phyloP scores from a whole-genome alignment of 2,888 invertebrate species.

The Lissonota sp. region DNA sequence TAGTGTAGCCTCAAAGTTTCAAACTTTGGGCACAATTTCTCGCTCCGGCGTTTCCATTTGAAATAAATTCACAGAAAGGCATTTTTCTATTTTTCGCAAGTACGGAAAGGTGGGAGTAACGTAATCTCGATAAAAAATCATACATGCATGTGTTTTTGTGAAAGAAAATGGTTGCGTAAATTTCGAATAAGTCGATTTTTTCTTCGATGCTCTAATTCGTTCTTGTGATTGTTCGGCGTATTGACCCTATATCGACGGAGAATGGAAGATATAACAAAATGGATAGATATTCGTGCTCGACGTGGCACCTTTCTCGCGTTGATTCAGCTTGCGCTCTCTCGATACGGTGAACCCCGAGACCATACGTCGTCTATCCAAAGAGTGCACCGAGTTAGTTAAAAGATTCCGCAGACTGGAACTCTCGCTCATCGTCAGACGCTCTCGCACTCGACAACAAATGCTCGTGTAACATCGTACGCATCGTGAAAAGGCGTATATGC shows the following conservation, averaged over 20 bases:
- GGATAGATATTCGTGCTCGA: constrained; percentile 53
- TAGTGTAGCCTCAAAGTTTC: no score
- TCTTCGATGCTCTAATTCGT: no score
- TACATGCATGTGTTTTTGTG: no score
- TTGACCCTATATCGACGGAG: no score
- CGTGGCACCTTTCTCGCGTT: constrained; percentile 57
- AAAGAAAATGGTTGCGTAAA: no score
- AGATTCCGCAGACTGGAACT: constrained; percentile 62
- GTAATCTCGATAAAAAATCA: no score
- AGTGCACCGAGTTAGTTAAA: constrained; percentile 57
- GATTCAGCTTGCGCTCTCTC: constrained; percentile 42
- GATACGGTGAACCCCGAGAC: constrained; percentile 26
- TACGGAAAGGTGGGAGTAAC: not conserved
- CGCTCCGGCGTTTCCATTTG: constrained; percentile 25
- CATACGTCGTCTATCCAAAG: constrained; percentile 51
- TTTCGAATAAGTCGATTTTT: no score
- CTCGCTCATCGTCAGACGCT: constrained; percentile 32
- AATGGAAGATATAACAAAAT: not conserved
- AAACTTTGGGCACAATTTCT: constrained; percentile 34
- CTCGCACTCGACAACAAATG: constrained; percentile 29
- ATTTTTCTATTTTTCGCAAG: not conserved
- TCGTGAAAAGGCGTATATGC: constrained; percentile 28
- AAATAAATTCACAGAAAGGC: constrained; percentile 52
- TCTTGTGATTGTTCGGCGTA: no score
- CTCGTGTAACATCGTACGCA: constrained; percentile 23